Percentiles rank a stretch among this genome's conserved stretches.
These are phyloP conservation scores for Schizopygopsis malacanthus DNA, from an alignment of 2,797 vertebrate species.

Conservation along the genomic window DNA sequence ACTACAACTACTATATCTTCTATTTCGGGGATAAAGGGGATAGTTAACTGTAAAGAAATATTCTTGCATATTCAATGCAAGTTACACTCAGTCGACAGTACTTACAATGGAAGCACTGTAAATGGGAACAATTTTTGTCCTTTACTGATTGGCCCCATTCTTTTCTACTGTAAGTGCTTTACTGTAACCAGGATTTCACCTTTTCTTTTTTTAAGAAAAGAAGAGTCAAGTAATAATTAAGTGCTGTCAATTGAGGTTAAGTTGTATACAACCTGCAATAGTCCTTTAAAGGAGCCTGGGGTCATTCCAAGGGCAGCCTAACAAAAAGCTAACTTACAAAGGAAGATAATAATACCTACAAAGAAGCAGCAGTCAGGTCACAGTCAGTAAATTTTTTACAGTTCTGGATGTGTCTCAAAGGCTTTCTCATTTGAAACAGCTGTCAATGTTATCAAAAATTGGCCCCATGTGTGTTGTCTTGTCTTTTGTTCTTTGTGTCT, in stretches of 20 bases:
- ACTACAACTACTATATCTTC: background rate
- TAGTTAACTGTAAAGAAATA: background rate
- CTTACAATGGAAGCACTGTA: background rate
- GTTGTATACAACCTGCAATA: background rate
- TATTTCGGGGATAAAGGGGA: background rate
- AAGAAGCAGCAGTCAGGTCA: conserved; percentile 25
- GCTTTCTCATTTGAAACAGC: conserved; percentile 26
- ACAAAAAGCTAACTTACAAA: background rate
- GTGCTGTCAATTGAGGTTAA: background rate
- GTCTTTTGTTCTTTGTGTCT: conserved; percentile 43
- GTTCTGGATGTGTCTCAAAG: conserved; percentile 16
- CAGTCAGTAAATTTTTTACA: background rate
- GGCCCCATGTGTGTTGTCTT: conserved; percentile 35
- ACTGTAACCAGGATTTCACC: background rate
- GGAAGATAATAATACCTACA: conserved; percentile 11
- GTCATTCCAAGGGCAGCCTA: background rate
- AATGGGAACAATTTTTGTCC: background rate
- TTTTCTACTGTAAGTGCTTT: background rate
- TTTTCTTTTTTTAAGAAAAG: background rate
- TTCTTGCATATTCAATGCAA: background rate
- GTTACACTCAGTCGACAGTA: background rate
- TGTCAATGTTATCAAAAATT: conserved; percentile 47
- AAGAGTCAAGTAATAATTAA: too few species aligned
- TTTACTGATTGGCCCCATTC: background rate
- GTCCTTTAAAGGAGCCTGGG: background rate